Percentiles rank a stretch among this genome's conserved stretches.
These are phyloP conservation scores for Scaptomyza tumidula DNA, from an alignment of 2,888 invertebrate genomes.

Conservation along the genomic window DNA sequence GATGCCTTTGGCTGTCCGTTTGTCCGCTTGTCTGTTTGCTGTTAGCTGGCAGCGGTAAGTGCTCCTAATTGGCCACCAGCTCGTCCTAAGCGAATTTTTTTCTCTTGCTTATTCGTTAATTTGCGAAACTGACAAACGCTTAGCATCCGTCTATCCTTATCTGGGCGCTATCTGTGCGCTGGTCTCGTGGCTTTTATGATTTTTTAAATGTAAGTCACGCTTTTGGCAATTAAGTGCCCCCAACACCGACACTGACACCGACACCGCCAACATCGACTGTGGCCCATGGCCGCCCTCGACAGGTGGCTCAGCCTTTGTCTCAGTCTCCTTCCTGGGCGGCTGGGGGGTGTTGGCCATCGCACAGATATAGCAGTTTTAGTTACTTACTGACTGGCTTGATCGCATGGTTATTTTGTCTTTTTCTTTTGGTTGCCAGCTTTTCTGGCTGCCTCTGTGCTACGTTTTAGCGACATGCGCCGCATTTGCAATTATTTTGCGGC, in stretches of 20 bases:
- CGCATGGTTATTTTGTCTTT: conserved; percentile 44
- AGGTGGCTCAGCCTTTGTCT: conserved; percentile 63
- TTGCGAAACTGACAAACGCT: conserved; percentile 64
- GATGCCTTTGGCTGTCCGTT: conserved; percentile 9
- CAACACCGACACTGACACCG: conserved; percentile 43
- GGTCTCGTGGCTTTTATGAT: conserved; percentile 75
- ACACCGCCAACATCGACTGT: conserved; percentile 32
- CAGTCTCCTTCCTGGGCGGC: conserved; percentile 44
- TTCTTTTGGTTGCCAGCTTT: conserved; percentile 40
- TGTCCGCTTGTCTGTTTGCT: conserved; percentile 13
- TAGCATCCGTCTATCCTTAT: conserved; percentile 61
- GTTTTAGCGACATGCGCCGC: conserved; percentile 72
- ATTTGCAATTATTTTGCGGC: conserved; percentile 82
- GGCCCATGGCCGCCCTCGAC: conserved; percentile 68
- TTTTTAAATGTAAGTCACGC: conserved; percentile 81
- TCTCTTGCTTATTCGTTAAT: conserved; percentile 54
- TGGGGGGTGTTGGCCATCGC: conserved; percentile 51
- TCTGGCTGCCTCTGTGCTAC: conserved; percentile 60
- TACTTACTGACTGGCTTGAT: conserved; percentile 10
- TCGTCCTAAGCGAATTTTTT: conserved; percentile 54
- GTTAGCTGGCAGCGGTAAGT: conserved; percentile 49
- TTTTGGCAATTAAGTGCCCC: conserved; percentile 78
- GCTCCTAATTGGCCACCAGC: conserved; percentile 68
- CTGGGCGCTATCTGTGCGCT: conserved; percentile 48
- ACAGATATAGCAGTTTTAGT: conserved; percentile 20